Evolutionary conservation across 2,888 invertebrate genomes (phyloP).

Genomic region (Hoplodrina ambigua): DNA sequence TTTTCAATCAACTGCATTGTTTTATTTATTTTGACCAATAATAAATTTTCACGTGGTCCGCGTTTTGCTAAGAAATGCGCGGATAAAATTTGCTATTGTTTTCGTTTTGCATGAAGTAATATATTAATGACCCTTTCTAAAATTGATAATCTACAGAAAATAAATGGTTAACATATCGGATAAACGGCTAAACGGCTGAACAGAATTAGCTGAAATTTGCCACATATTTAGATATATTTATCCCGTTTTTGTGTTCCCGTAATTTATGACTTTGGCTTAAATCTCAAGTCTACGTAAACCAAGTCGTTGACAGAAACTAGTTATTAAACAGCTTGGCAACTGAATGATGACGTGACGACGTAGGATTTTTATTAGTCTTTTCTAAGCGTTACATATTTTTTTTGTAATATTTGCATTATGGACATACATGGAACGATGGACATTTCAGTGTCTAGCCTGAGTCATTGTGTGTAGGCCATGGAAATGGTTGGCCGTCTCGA

Average conservation of each 20-base stretch:
- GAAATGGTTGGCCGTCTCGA: slow-evolving; percentile 7
- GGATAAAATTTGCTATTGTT: background rate
- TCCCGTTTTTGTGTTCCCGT: too few relatives aligned
- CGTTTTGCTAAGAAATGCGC: background rate
- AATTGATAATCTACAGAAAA: background rate
- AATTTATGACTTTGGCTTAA: too few relatives aligned
- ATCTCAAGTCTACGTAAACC: too few relatives aligned
- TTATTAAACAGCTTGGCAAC: background rate
- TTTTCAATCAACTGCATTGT: slow-evolving; percentile 43
- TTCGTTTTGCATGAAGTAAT: background rate
- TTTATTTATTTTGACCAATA: slow-evolving; percentile 25
- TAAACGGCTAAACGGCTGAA: too few relatives aligned
- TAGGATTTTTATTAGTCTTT: too few relatives aligned
- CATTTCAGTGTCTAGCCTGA: background rate
- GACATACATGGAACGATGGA: background rate
- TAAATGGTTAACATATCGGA: too few relatives aligned
- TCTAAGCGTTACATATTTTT: too few relatives aligned
- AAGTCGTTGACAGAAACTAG: too few relatives aligned
- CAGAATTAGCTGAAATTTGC: too few relatives aligned
- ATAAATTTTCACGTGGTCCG: background rate
- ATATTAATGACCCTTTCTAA: background rate
- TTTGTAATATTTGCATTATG: too few relatives aligned
- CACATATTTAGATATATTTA: too few relatives aligned
- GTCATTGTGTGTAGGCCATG: slow-evolving; percentile 10
- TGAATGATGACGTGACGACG: background rate